Conservation (phyloP, 2,888 invertebrate genomes). For the Tortricodes alternella region DNA sequence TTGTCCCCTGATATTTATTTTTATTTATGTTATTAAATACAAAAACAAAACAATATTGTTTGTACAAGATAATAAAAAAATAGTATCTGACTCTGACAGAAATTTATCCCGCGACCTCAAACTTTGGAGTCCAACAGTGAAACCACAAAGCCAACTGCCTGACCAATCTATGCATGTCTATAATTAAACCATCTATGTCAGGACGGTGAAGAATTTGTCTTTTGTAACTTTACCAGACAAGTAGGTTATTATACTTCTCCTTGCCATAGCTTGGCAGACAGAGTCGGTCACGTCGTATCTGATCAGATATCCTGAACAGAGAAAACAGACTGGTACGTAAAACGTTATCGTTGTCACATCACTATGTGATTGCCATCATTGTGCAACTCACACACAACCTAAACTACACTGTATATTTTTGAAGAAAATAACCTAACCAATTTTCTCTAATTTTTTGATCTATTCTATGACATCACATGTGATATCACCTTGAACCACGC, state of each 20-base stretch:
- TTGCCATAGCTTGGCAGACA: slow-evolving; percentile 40
- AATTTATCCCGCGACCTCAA: no score
- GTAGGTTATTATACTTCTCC: slow-evolving; percentile 34
- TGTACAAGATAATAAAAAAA: no score
- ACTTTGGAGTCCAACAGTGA: no score
- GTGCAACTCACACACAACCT: slow-evolving; percentile 19
- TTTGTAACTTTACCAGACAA: neutral
- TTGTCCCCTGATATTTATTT: no score
- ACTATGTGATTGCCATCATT: slow-evolving; percentile 32
- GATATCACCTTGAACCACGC: slow-evolving; percentile 66
- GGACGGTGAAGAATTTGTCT: no score
- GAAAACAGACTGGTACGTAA: slow-evolving; percentile 42
- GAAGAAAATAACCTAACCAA: neutral
- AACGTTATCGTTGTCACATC: slow-evolving; percentile 43
- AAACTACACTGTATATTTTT: neutral
- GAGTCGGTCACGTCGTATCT: slow-evolving; percentile 41
- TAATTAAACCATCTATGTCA: no score
- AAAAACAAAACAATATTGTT: no score
- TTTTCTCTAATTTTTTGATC: slow-evolving; percentile 2
- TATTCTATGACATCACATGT: slow-evolving; percentile 8
- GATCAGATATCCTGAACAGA: slow-evolving; percentile 39
- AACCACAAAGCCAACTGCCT: no score
- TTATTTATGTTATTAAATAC: no score
- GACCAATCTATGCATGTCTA: no score
- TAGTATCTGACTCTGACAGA: no score